phyloP scores from a whole-genome alignment of 2,888 invertebrate genomes.

The Drosophila gaucha region DNA sequence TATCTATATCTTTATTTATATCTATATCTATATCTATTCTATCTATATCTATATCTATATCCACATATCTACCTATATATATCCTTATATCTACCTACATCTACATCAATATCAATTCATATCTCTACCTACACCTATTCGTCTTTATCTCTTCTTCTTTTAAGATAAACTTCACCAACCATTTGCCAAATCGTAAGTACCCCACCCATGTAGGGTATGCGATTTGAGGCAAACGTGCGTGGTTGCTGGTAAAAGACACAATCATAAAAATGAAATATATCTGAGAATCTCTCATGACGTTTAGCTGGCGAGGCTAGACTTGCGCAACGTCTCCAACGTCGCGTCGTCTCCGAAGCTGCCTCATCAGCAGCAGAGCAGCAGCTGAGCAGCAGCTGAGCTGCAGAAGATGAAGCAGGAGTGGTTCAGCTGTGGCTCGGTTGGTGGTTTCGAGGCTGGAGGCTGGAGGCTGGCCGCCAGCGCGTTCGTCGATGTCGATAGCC shows the following conservation, averaged over 20 bases:
- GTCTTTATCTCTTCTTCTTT: neutral
- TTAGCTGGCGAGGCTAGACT: conserved; percentile 58
- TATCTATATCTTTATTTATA: neutral
- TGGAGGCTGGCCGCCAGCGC: conserved; percentile 73
- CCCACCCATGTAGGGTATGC: conserved; percentile 22
- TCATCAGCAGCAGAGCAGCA: conserved; percentile 52
- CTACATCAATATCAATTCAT: too few relatives aligned
- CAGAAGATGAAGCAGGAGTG: conserved; percentile 71
- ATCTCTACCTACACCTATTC: too few relatives aligned
- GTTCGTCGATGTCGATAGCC: conserved; percentile 75
- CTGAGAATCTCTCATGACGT: conserved; percentile 78
- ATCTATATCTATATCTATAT: neutral
- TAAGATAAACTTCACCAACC: too few relatives aligned
- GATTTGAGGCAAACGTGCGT: conserved; percentile 74
- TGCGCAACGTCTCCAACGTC: conserved; percentile 58
- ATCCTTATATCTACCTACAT: neutral
- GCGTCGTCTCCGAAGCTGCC: conserved; percentile 52
- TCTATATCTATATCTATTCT: conserved; percentile 6
- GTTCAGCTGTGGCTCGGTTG: conserved; percentile 50
- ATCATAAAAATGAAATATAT: conserved; percentile 81
- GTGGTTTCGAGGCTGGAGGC: conserved; percentile 37
- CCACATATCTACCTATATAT: neutral
- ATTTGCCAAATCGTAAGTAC: neutral
- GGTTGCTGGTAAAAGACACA: conserved; percentile 80
- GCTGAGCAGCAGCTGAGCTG: conserved; percentile 16